Base-by-base conservation (phyloP, 2,797 vertebrate genomes). In the Semaprochilodus insignis region DNA sequence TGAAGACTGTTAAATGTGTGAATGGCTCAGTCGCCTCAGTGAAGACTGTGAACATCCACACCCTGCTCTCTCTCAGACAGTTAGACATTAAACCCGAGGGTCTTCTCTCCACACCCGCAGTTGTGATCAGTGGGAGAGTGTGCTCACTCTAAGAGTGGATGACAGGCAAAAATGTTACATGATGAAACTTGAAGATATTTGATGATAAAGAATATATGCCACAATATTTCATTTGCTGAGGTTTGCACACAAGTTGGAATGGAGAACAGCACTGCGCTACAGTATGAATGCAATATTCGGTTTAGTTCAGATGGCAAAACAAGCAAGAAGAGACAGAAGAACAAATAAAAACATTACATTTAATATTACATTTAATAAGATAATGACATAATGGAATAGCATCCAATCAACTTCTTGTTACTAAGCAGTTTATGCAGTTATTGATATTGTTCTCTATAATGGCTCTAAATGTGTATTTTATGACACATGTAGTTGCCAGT, bases 21-120 rank as follows among this genome's bases (percentile, higher is more conserved):
- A 74, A 81, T 21, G 79, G 31, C n/a, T 69, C 65, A 62, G 63
- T 76, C 57, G 16, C 60, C 59, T 34, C 59, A 67, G 63, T 65
- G 54, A 48, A n/a, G 48, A 6, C 54, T 34, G 51, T 15, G 21
- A 40, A 59, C 34, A 44, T 34, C 54, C 54, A 36, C 27, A 72
- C 67, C 34, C 78, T 11, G n/a, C 31, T 34, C n/a, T 51, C 23
- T 65, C 21, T 59, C 51, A 59, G 44, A 72, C 40, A 66, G 21
- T 48, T 19, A 40, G 34, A 54, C 17, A 44, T 23, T 63, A 60
- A 31, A 3, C 73, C 72, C 60, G 27, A 80, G 81, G 2, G 19
- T 34, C 74, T 69, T 76, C 63, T 34, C 36, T 59, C 65, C 25
- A 34, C 54, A 70, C 25, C n/a, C 34, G 27, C 21, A 66, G 60